A percentile compares a stretch with the other conserved stretches of the same genome.
Conservation (phyloP, 2,113 vertebrate species). For the Prolemur simus region DNA sequence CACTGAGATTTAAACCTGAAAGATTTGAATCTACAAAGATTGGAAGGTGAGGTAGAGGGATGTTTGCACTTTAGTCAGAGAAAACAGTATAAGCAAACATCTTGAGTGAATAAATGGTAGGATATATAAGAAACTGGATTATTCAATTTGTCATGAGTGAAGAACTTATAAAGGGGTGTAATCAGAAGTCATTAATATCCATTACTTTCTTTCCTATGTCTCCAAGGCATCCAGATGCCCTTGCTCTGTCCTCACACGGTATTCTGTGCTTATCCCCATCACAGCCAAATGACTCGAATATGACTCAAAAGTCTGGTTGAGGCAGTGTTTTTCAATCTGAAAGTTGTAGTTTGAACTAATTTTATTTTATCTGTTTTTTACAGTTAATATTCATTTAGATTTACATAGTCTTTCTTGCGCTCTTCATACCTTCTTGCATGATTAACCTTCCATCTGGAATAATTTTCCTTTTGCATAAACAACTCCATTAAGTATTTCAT, state of each 20-base stretch:
- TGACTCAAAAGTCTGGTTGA: neutral
- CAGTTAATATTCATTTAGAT: neutral
- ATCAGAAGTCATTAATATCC: neutral
- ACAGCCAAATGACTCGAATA: neutral
- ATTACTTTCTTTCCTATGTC: neutral
- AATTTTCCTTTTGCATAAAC: slow-evolving; percentile 2
- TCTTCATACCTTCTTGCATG: neutral
- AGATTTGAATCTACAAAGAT: neutral
- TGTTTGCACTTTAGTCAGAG: neutral
- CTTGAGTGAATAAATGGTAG: neutral
- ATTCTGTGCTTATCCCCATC: neutral
- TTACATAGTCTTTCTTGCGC: neutral
- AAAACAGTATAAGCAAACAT: neutral
- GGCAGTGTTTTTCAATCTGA: neutral
- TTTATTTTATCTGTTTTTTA: neutral
- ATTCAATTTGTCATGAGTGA: neutral
- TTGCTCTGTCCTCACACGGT: neutral
- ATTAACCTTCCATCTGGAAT: neutral
- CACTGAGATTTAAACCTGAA: neutral
- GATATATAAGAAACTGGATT: neutral
- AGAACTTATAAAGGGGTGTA: neutral
- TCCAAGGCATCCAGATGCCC: neutral
- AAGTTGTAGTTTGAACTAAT: neutral
- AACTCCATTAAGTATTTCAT: neutral
- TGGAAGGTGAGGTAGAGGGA: neutral